Base-by-base conservation (phyloP, 2,888 invertebrate species). In the Cephus sareptanus region DNA sequence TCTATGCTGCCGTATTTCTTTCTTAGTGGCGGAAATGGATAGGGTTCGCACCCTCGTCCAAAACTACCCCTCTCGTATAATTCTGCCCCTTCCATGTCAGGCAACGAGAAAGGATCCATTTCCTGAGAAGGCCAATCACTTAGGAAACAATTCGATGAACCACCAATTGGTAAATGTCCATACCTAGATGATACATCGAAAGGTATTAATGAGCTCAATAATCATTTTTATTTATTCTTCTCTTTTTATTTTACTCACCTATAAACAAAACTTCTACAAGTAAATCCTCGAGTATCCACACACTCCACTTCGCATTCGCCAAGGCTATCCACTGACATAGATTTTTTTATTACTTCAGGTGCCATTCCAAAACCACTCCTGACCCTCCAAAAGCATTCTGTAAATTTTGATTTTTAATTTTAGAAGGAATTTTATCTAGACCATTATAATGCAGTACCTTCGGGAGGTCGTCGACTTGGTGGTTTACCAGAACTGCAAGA, bases 331-430 rank as follows among this genome's bases (percentile, higher is more conserved):
- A 94, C 95, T 0, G 94, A 94, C 0, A 96, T 89, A 0, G 96
- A 94, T 23, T 95, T 95, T n/a, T 94, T 92, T 0, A 94, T 94
- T 0, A 95, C 94, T 0, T 93, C 91, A 4, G 94, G 94, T 23
- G 94, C 94, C 77, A 97, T 94, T 3, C 95, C 93, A 1, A 95
- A 94, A 0, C 95, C 95, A 75, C 96, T 96, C 13, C 96, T 93
- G 0, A 96, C 95, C 83, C 97, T 94, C 94, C 96, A 96, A 90
- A 97, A 97, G 87, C 97, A 97, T 90, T 97, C 97, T 97, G 89
- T 9, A 80, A 83, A 76, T 69, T 78, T 79, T 6, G 23, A 1
- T 9, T 56, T 23, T 56, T 9, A 1, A 23, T 56, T 56, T 40
- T 56, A 23, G 23, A 23, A 23, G 73, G 69, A 40, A 75, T 31